Base-by-base conservation (phyloP, 1,140 invertebrate genomes). In the Achatina immaculata region DNA sequence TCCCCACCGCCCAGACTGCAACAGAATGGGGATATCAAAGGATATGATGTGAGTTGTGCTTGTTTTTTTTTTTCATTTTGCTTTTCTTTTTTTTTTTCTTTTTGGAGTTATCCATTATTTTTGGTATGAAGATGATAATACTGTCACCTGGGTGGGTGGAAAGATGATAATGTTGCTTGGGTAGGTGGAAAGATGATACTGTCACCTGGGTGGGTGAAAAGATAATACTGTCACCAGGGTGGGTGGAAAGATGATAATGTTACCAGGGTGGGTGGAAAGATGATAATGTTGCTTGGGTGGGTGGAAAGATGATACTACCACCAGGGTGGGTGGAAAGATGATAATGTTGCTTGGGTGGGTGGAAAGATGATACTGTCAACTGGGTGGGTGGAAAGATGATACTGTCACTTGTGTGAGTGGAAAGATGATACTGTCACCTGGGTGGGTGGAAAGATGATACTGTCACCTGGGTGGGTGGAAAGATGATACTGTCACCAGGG, bases 1-100 rank as follows among this genome's bases (percentile, higher is more conserved):
- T 93, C 94, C 19, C 94, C 96, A 0, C 96, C 96, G 1, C 94
- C 95, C 0, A 93, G 94, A 36, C 93, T 94, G 79, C 94, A 96
- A 81, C 94, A 95, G 85, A 97, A 97, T 91, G 96, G 96, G 66
- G 92, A 95, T 85, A 92, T 97, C 6, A 92, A 94, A 81, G 96
- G 96, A 71, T 97, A 96, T 86, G 95, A 95, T 92, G 95, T 96
- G 83, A 90, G 91, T 84, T 4, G 7, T 9, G 16, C 4, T 1
- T 31, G 7, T 43, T 71, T 2, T 6, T 31, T 7, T 16, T 31
- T 4, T 62, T 62, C 2, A 31, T 62, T n/a, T 62, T 62, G 45
- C 19, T 48, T 48, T 48, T n/a, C 7, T 48, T 48, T 7, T 48
- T 48, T 7, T 48, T 48, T 11, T 48, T 48, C 7, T 48, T 48